Percentiles rank a stretch among this genome's conserved stretches.
These are phyloP conservation scores for Lipotes vexillifer DNA, from an alignment of 2,113 vertebrate species.

Conservation along the genomic window DNA sequence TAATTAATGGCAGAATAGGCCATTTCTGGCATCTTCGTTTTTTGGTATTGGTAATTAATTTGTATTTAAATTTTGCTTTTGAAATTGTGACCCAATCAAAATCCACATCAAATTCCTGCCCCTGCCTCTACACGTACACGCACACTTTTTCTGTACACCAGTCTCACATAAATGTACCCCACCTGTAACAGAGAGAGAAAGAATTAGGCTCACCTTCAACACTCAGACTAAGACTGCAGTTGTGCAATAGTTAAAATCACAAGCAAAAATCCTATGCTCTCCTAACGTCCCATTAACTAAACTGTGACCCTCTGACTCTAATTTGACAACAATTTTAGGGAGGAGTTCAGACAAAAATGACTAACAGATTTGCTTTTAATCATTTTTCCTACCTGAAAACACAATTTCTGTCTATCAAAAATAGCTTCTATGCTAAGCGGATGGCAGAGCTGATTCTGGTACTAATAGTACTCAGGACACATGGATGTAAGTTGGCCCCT, in stretches of 20 bases:
- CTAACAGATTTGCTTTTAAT: not conserved
- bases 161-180: not conserved
- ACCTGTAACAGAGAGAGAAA: not conserved
- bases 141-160: not conserved
- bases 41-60: not conserved
- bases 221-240: not conserved
- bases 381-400: not conserved
- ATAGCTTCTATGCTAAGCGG: not conserved
- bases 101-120: not conserved
- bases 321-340: not conserved
- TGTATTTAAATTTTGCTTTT: not conserved
- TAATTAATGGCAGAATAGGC: not conserved
- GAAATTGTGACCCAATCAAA: not conserved
- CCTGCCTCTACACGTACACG: accelerated
- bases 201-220: not conserved
- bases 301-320: not conserved
- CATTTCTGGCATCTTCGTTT: not conserved
- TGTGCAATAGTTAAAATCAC: not conserved
- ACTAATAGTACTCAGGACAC: not conserved
- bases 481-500: accelerated
- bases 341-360: not conserved
- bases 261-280: not conserved
- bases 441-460: not conserved
- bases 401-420: not conserved
- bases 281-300: not conserved